These are phyloP conservation scores for Isichthys henryi DNA, from an alignment of 2,113 vertebrate genomes.

Conservation along the genomic window DNA sequence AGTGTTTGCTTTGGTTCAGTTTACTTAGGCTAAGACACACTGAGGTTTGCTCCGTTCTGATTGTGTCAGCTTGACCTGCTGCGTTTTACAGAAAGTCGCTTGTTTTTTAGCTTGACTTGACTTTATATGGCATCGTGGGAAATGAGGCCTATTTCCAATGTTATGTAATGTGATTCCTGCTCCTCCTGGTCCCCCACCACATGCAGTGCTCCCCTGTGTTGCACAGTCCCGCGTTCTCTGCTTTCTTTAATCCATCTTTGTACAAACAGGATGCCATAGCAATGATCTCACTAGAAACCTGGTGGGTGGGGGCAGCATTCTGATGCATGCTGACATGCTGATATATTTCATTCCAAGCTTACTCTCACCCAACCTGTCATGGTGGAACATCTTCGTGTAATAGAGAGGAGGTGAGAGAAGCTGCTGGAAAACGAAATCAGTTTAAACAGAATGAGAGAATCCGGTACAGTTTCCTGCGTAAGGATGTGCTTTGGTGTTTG, in stretches of 20 bases:
- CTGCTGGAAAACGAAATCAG: background rate
- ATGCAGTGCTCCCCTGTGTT: background rate
- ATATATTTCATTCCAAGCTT: background rate
- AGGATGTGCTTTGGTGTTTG: background rate
- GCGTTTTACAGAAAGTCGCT: background rate
- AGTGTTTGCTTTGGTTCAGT: background rate
- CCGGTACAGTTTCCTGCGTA: background rate
- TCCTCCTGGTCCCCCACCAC: background rate
- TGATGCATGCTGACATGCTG: background rate
- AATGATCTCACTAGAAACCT: background rate
- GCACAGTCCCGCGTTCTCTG: background rate
- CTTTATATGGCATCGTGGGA: background rate
- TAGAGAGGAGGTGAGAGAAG: background rate
- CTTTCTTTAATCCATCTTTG: background rate
- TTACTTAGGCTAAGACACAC: background rate
- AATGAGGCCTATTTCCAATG: background rate
- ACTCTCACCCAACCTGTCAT: background rate
- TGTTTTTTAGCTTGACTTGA: background rate
- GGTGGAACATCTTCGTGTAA: background rate
- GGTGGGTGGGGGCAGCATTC: background rate
- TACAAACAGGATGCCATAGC: background rate
- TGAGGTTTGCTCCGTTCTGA: background rate
- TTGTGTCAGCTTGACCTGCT: conserved; percentile 4
- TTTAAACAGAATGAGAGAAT: background rate
- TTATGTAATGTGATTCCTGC: background rate